These are phyloP conservation scores for Latrodectus geometricus DNA, from an alignment of 1,140 invertebrate species.

Conservation along the genomic window DNA sequence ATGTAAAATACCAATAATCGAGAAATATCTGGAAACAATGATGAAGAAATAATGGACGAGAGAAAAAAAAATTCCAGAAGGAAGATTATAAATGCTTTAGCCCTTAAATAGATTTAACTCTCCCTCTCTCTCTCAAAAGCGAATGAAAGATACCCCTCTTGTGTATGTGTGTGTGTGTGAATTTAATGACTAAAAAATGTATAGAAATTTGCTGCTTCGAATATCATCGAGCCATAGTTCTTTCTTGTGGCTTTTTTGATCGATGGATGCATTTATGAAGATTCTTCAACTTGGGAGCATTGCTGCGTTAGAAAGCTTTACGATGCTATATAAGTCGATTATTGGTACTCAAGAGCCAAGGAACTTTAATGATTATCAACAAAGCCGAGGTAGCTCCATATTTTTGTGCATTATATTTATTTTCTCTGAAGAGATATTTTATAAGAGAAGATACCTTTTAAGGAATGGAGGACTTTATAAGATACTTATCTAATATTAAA, in stretches of 20 bases:
- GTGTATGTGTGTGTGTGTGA: no score
- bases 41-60: not conserved
- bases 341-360: constrained; percentile 44
- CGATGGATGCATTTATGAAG: constrained; percentile 57
- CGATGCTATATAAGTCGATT: constrained; percentile 51
- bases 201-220: constrained; percentile 20
- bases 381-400: constrained; percentile 19
- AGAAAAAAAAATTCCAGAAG: not conserved
- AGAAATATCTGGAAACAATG: not conserved
- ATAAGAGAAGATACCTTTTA: constrained; percentile 1
- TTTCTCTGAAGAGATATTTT: constrained; percentile 23
- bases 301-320: constrained; percentile 25
- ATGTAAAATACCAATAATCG: not conserved
- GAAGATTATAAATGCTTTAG: not conserved
- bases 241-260: constrained; percentile 34
- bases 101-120: not conserved
- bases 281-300: constrained; percentile 24
- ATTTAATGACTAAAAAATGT: constrained; percentile 52
- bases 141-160: not conserved
- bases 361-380: constrained; percentile 57
- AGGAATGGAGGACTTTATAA: constrained; percentile 24
- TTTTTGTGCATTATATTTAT: constrained; percentile 27
- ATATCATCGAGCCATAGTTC: not conserved
- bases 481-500: constrained; percentile 45
- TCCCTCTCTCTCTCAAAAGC: not conserved